Conservation (phyloP, 53 echinoderm and acorn worm species). For the Paracentrotus lividus region DNA sequence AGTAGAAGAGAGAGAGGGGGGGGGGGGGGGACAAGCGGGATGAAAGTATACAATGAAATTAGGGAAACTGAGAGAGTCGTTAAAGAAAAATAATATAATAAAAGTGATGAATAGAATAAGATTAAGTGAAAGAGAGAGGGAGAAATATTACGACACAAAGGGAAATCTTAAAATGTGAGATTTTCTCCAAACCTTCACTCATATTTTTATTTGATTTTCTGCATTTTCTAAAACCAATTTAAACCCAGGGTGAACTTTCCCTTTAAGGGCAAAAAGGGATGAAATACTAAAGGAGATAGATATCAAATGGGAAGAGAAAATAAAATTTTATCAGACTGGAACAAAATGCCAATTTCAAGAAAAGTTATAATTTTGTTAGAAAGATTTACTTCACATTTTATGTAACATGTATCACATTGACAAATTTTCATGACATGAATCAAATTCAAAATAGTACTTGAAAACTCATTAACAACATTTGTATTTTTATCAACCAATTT, state of each 20-base stretch:
- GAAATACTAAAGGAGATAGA: not conserved
- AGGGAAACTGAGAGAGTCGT: not conserved
- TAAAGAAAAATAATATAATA: not conserved
- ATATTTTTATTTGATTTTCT: no score
- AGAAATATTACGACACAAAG: not conserved
- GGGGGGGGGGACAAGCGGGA: not conserved
- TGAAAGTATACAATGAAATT: not conserved
- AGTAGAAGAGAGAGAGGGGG: not conserved
- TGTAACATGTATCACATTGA: slow-evolving; percentile 1
- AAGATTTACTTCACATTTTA: slow-evolving; percentile 12
- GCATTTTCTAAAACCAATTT: no score
- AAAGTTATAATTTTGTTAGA: not conserved
- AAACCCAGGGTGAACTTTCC: no score
- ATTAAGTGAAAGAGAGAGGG: not conserved
- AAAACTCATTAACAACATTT: not conserved
- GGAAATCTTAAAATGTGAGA: no score
- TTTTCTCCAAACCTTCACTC: no score
- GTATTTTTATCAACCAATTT: not conserved
- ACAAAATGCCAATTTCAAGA: not conserved
- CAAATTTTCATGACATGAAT: not conserved
- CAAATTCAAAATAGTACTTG: slow-evolving; percentile 27
- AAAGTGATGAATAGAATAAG: not conserved
- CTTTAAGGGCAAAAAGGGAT: no score
- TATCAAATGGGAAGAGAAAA: not conserved
- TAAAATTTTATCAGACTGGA: not conserved